phyloP scores from a whole-genome alignment of 2,888 invertebrate species.

The Lasioglossum leucozonium region DNA sequence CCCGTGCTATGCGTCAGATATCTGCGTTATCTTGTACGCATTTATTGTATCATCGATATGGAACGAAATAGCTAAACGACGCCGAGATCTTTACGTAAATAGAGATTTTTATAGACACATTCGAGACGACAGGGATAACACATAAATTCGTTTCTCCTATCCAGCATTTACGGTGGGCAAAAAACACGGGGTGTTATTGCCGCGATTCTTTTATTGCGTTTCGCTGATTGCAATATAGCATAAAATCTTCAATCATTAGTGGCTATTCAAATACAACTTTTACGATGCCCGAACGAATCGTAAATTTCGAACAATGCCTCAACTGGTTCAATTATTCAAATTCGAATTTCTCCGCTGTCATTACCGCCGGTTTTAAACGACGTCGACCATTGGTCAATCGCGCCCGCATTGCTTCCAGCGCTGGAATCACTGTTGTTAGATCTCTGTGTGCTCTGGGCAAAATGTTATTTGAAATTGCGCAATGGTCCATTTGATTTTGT shows the following conservation, averaged over 20 bases:
- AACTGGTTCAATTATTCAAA: neutral
- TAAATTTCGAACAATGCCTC: neutral
- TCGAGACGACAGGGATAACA: neutral
- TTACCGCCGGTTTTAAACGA: neutral
- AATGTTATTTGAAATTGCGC: neutral
- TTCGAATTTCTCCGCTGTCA: neutral
- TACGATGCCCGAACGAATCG: neutral
- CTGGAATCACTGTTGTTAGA: slow-evolving; percentile 32
- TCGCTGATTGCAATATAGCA: neutral
- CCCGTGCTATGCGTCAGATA: neutral
- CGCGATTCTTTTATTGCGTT: neutral
- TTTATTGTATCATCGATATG: neutral
- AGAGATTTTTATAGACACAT: neutral
- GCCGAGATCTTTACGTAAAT: neutral
- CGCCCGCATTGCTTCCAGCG: neutral
- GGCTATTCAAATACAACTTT: neutral
- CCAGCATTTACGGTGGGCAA: neutral
- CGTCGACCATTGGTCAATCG: neutral
- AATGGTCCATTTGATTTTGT: neutral
- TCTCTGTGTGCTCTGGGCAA: neutral
- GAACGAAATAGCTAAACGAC: neutral
- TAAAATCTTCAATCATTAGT: neutral
- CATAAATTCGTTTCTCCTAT: neutral
- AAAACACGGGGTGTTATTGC: neutral
- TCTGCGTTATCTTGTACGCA: neutral